A percentile compares a stretch with the other conserved stretches of the same genome.
phyloP scores from a whole-genome alignment of 2,113 vertebrate genomes.

The Microcebus murinus region DNA sequence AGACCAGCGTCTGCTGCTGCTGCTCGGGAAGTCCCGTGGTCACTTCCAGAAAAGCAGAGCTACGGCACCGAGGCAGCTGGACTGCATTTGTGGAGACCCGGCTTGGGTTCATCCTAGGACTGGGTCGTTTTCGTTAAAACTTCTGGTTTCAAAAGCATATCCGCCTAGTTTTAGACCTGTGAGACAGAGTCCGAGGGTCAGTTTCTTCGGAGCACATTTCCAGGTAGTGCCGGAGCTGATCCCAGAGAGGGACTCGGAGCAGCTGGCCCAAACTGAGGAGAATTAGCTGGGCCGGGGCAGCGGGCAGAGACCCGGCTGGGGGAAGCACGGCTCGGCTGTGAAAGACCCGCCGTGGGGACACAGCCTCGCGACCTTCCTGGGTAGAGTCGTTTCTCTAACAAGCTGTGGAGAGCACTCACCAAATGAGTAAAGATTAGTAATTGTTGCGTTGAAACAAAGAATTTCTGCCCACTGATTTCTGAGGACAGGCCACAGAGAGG shows the following conservation, averaged over 20 bases:
- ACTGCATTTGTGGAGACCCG: neutral
- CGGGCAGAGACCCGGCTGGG: too few relatives aligned
- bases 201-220: neutral
- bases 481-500: neutral
- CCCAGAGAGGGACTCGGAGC: neutral
- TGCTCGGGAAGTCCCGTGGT: neutral
- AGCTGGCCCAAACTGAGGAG: neutral
- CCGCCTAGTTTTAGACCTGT: neutral
- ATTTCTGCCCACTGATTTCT: too few relatives aligned
- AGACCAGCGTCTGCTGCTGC: neutral
- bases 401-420: neutral
- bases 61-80: neutral
- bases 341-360: neutral
- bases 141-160: neutral
- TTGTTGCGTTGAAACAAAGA: neutral
- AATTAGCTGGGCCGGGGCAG: neutral
- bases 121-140: too few relatives aligned
- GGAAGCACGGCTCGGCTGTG: accelerated
- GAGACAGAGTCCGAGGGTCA: accelerated
- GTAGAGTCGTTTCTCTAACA: too few relatives aligned
- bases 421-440: neutral
- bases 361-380: neutral
- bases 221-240: neutral
- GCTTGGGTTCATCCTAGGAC: accelerated
- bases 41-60: neutral